Evolutionary conservation across 2,797 vertebrate genomes (phyloP).

Genomic region (Anniella stebbinsi): DNA sequence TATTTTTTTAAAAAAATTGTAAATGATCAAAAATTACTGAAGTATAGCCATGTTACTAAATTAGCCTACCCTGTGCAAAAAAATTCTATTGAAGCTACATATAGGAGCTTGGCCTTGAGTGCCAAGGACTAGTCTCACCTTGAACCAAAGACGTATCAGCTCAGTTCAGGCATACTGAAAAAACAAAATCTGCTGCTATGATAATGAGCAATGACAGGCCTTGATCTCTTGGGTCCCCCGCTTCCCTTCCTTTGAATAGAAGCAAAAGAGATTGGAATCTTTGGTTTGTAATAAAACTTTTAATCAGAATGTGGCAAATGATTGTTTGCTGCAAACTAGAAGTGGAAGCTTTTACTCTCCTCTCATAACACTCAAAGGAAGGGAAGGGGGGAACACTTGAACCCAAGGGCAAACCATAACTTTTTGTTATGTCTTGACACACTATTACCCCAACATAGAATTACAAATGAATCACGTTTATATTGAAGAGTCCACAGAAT

Average conservation of each 20-base stretch:
- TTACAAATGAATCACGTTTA: not conserved
- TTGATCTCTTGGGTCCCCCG: not conserved
- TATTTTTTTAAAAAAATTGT: not conserved
- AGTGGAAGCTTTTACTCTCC: not conserved
- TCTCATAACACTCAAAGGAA: not conserved
- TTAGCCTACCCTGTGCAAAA: not conserved
- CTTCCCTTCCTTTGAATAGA: not conserved
- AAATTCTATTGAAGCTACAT: not conserved
- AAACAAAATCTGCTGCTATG: not conserved
- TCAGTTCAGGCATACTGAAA: not conserved
- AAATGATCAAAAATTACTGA: not conserved
- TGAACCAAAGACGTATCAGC: not conserved
- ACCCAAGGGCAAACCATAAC: not conserved
- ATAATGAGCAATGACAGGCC: not conserved
- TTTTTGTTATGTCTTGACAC: not conserved
- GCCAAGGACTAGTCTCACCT: not conserved
- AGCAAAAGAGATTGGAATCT: not conserved
- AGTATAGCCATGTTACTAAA: not conserved
- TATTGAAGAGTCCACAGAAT: not conserved
- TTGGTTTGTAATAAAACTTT: not conserved
- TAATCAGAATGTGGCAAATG: not conserved
- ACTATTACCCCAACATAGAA: not conserved
- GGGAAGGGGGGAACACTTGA: not conserved
- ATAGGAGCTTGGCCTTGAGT: not conserved
- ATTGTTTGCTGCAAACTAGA: not conserved